Percentiles rank a stretch among this genome's conserved stretches.
These are phyloP conservation scores for Montipora capricornis DNA, from an alignment of 64 coral and sea anemone genomes.

Conservation along the genomic window DNA sequence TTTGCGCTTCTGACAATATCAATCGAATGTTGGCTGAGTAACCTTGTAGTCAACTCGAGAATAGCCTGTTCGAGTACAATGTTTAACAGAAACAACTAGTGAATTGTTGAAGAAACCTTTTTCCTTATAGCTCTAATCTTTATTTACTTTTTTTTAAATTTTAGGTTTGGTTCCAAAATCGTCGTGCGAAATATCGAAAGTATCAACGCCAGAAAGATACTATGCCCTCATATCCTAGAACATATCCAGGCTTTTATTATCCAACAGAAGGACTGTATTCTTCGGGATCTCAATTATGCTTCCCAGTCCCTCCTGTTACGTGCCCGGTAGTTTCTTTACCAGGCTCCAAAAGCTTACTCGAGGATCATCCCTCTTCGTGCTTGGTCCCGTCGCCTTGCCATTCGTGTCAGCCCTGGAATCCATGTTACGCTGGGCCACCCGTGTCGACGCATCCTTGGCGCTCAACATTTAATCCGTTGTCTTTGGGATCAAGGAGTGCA, in stretches of 20 bases:
- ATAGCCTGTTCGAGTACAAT: too few relatives aligned
- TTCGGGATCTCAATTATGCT: slow-evolving; percentile 56
- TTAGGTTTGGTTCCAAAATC: slow-evolving; percentile 97
- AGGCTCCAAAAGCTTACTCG: slow-evolving; percentile 66
- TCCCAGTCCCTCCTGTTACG: slow-evolving; percentile 56
- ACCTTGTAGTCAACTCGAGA: too few relatives aligned
- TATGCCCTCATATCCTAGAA: slow-evolving; percentile 63
- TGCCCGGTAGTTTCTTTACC: slow-evolving; percentile 82
- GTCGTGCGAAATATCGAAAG: slow-evolving; percentile 89
- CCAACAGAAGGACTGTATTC: slow-evolving; percentile 68
- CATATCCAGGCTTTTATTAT: slow-evolving; percentile 63
- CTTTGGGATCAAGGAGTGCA: slow-evolving; percentile 48
- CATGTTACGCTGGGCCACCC: slow-evolving; percentile 60
- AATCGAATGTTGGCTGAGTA: too few relatives aligned
- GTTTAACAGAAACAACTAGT: too few relatives aligned
- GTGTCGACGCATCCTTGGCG: slow-evolving; percentile 55
- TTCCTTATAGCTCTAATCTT: not conserved
- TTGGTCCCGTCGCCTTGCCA: slow-evolving; percentile 73
- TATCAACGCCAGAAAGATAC: slow-evolving; percentile 82
- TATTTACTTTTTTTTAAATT: not conserved
- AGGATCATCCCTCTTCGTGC: slow-evolving; percentile 52
- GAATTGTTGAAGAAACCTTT: too few relatives aligned
- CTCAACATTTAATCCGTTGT: slow-evolving; percentile 53
- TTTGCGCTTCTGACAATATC: too few relatives aligned
- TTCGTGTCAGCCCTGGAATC: slow-evolving; percentile 71